These are phyloP conservation scores for Mythimna ferrago DNA, from an alignment of 2,888 invertebrate species.

Conservation along the genomic window DNA sequence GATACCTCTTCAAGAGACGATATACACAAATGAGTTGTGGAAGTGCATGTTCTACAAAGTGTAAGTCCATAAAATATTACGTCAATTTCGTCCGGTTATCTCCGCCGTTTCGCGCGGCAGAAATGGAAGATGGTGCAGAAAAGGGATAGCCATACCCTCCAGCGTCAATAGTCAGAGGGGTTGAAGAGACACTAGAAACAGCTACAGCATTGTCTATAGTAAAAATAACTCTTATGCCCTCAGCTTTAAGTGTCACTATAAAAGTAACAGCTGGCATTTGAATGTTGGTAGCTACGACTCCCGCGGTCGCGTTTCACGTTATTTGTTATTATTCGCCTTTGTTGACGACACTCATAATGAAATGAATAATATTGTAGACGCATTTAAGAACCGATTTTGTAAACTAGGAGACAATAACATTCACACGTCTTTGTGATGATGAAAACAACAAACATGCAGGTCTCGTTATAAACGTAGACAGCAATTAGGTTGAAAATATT, in stretches of 20 bases:
- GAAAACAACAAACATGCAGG: constrained; percentile 50
- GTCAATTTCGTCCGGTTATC: constrained; percentile 51
- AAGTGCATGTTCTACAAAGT: constrained; percentile 59
- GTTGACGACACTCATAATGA: constrained; percentile 57
- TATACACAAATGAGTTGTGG: constrained; percentile 61
- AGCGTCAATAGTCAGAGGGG: constrained; percentile 64
- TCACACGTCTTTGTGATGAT: constrained; percentile 47
- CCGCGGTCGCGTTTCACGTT: constrained; percentile 55
- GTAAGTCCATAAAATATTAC: constrained; percentile 60
- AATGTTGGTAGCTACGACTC: constrained; percentile 32
- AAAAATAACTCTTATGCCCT: constrained; percentile 44
- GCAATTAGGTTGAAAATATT: constrained; percentile 27
- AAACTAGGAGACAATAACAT: constrained; percentile 55
- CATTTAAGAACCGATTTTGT: constrained; percentile 47
- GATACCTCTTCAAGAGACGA: constrained; percentile 53
- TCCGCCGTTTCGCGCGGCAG: constrained; percentile 41
- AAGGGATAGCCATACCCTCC: constrained; percentile 64
- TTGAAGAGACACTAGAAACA: constrained; percentile 52
- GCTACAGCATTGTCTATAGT: constrained; percentile 27
- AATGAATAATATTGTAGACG: constrained; percentile 56
- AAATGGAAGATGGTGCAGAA: constrained; percentile 60
- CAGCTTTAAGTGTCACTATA: constrained; percentile 39
- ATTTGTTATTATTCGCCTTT: constrained; percentile 65
- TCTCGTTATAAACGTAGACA: constrained; percentile 40
- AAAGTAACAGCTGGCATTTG: constrained; percentile 36